A percentile compares a stretch with the other conserved stretches of the same genome.
These are phyloP conservation scores for Calidris pugnax DNA, from an alignment of 2,113 vertebrate genomes.

Conservation along the genomic window DNA sequence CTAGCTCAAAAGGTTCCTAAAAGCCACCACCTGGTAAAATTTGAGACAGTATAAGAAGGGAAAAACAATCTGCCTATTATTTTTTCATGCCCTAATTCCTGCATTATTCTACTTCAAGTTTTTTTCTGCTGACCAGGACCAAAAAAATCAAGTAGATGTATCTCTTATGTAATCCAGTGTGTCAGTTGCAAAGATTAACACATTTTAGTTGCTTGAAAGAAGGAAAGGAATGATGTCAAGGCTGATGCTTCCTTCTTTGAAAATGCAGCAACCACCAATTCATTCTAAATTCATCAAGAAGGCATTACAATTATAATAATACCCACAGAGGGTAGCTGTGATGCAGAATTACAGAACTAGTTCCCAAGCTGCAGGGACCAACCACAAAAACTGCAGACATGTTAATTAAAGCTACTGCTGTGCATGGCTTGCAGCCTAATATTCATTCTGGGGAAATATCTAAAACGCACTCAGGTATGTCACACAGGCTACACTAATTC, in stretches of 20 bases:
- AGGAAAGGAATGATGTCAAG: background rate
- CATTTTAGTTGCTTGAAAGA: background rate
- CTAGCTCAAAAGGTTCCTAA: background rate
- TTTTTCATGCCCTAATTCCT: background rate
- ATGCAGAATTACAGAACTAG: background rate
- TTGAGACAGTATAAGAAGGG: background rate
- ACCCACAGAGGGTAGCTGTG: background rate
- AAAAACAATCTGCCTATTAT: background rate
- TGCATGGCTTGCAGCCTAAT: background rate
- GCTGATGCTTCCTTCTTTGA: background rate
- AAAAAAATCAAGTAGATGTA: background rate
- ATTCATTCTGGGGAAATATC: background rate
- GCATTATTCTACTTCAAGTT: background rate
- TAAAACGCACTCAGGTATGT: background rate
- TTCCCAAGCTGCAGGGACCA: background rate
- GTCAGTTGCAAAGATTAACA: background rate
- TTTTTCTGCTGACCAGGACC: background rate
- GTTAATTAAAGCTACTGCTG: background rate
- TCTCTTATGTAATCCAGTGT: background rate
- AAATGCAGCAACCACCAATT: background rate
- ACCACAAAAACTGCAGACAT: background rate
- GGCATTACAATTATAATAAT: background rate
- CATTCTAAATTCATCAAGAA: background rate
- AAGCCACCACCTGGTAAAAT: background rate
- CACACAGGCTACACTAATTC: background rate